Evolutionary conservation across 2,888 invertebrate genomes (phyloP).

Genomic region (Lacanobia oleracea): DNA sequence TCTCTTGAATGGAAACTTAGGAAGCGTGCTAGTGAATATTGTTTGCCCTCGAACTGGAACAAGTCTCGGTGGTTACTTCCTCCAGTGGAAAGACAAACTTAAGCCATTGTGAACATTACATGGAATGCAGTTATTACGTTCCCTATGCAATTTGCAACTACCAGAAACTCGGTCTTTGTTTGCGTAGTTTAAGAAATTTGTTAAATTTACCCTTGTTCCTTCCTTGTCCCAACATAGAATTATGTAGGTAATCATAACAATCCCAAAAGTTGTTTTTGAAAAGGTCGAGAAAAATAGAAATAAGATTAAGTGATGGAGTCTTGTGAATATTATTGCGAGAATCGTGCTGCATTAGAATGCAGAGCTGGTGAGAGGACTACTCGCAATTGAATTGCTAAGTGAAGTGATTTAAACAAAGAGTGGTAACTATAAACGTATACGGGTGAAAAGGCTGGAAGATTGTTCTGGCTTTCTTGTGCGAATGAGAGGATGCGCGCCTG

Average conservation of each 20-base stretch:
- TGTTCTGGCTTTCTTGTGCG: conserved; percentile 72
- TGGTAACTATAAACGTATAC: conserved; percentile 60
- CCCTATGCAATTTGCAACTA: conserved; percentile 71
- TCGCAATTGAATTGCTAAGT: conserved; percentile 58
- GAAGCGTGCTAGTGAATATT: conserved; percentile 64
- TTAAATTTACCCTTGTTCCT: conserved; percentile 21
- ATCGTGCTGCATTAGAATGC: conserved; percentile 59
- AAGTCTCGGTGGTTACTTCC: conserved; percentile 69
- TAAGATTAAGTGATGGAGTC: conserved; percentile 78
- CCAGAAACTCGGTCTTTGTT: conserved; percentile 63
- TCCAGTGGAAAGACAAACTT: conserved; percentile 76
- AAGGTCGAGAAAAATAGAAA: conserved; percentile 67
- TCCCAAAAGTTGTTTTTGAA: conserved; percentile 69
- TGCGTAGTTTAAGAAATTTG: conserved; percentile 60
- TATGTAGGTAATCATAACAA: conserved; percentile 32
- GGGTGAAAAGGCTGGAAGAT: conserved; percentile 57
- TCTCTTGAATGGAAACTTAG: conserved; percentile 68
- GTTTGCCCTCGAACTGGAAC: conserved; percentile 72
- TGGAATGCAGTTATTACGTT: conserved; percentile 71
- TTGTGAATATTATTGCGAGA: conserved; percentile 69
- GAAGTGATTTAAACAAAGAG: conserved; percentile 59
- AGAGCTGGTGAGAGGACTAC: conserved; percentile 69
- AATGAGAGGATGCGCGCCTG: conserved; percentile 86
- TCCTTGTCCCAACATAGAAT: conserved; percentile 22
- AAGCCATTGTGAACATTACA: conserved; percentile 74